Percentiles rank a stretch among this genome's conserved stretches.
These are phyloP conservation scores for Neolamprologus hecqui DNA, from an alignment of 2,113 vertebrate genomes.

Conservation along the genomic window DNA sequence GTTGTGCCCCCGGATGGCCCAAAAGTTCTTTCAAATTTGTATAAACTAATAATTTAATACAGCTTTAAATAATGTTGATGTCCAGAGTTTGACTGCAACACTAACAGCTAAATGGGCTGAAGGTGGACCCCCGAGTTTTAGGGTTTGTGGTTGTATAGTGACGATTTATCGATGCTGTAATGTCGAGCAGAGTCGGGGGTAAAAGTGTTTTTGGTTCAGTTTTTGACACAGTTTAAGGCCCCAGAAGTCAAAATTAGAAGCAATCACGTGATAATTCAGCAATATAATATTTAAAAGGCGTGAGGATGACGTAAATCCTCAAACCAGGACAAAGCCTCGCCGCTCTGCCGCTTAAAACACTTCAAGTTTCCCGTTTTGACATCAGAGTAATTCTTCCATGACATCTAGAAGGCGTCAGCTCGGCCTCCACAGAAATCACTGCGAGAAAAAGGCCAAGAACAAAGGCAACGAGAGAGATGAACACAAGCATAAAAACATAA, in stretches of 20 bases:
- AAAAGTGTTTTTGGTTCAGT: not conserved
- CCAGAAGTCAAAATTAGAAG: not conserved
- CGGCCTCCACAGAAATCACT: not conserved
- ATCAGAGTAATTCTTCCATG: not conserved
- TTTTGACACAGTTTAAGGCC: not conserved
- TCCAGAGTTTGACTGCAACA: not conserved
- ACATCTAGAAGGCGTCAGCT: not conserved
- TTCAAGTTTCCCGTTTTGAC: not conserved
- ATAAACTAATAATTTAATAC: not conserved
- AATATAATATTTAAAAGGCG: not conserved
- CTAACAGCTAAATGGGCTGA: not conserved
- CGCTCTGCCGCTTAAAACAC: not conserved
- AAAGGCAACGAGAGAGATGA: not conserved
- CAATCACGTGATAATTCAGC: not conserved
- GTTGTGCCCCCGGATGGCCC: accelerated
- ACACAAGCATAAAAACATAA: not conserved
- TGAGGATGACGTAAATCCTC: not conserved
- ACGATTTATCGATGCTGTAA: not conserved
- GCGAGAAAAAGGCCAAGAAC: not conserved
- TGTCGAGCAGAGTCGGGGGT: accelerated
- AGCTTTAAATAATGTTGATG: accelerated
- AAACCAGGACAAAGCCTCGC: not conserved
- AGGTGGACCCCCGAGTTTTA: not conserved
- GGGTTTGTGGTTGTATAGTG: not conserved
- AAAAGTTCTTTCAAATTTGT: accelerated